phyloP scores from a whole-genome alignment of 1,140 invertebrate genomes.

The Trachymyrmex cornetzi region DNA sequence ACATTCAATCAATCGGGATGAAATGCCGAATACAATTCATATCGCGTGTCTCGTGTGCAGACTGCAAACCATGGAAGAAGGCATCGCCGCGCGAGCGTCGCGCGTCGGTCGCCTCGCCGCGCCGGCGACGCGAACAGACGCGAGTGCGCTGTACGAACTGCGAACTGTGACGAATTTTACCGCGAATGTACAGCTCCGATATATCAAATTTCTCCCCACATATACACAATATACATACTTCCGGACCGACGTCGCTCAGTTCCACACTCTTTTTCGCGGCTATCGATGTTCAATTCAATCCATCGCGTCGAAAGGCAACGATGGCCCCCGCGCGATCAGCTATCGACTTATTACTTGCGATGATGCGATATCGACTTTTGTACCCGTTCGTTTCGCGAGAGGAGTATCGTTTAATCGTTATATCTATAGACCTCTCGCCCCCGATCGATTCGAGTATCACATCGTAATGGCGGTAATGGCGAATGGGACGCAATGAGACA shows the following conservation, averaged over 20 bases:
- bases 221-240: not conserved
- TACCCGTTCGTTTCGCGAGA: slow-evolving; percentile 45
- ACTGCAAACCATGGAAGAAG: too few relatives aligned
- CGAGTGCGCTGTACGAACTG: too few relatives aligned
- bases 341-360: slow-evolving; percentile 73
- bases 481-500: too few relatives aligned
- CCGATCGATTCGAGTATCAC: slow-evolving; percentile 67
- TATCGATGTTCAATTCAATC: slow-evolving; percentile 84
- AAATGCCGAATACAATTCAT: too few relatives aligned
- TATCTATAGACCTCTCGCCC: slow-evolving; percentile 55
- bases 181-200: slow-evolving; percentile 26
- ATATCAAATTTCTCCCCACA: slow-evolving; percentile 55
- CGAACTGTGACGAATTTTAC: too few relatives aligned
- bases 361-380: slow-evolving; percentile 75
- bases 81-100: too few relatives aligned
- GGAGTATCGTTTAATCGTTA: slow-evolving; percentile 63
- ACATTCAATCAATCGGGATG: too few relatives aligned
- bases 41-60: too few relatives aligned
- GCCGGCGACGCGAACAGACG: too few relatives aligned
- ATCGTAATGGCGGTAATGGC: slow-evolving; percentile 29
- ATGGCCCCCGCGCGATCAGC: slow-evolving; percentile 61
- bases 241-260: slow-evolving; percentile 66
- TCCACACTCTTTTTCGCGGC: slow-evolving; percentile 67
- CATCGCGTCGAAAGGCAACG: slow-evolving; percentile 79
- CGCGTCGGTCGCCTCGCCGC: too few relatives aligned